Percentiles rank a stretch among this genome's conserved stretches.
Evolutionary conservation across 2,888 invertebrate genomes (phyloP).

Genomic region (Urechis unicinctus): DNA sequence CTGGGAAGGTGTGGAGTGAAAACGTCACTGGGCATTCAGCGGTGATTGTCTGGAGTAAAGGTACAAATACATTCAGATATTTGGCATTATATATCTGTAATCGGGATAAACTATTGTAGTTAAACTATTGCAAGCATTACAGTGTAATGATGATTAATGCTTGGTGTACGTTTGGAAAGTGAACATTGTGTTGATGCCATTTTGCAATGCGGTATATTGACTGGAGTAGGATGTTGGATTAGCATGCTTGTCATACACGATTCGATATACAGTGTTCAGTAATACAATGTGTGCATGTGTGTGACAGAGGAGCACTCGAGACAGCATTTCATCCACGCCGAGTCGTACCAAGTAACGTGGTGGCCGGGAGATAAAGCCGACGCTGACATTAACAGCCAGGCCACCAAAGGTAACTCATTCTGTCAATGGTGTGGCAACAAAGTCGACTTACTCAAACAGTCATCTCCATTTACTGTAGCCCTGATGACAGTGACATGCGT

Average conservation of each 20-base stretch:
- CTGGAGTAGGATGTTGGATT: background rate
- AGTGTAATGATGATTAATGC: no score
- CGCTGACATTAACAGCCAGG: slow-evolving; percentile 42
- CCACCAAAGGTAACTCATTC: slow-evolving; percentile 34
- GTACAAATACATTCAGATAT: no score
- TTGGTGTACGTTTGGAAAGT: no score
- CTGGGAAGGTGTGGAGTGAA: slow-evolving; percentile 47
- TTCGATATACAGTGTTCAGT: background rate
- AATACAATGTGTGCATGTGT: slow-evolving; percentile 7
- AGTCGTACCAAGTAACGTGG: slow-evolving; percentile 50
- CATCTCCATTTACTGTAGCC: no score
- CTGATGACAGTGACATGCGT: no score
- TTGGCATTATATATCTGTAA: no score
- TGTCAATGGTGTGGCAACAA: background rate
- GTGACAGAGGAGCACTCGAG: slow-evolving; percentile 34
- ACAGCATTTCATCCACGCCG: slow-evolving; percentile 42
- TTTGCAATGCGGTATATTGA: no score
- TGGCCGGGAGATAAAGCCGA: slow-evolving; percentile 45
- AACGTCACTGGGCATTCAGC: slow-evolving; percentile 50
- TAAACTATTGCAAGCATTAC: no score
- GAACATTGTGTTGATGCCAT: no score
- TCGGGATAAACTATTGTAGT: no score
- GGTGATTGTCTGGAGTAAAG: slow-evolving; percentile 47
- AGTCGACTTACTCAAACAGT: no score
- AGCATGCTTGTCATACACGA: background rate